phyloP scores from a whole-genome alignment of 2,888 invertebrate species.

The Aleiodes leptofemur region DNA sequence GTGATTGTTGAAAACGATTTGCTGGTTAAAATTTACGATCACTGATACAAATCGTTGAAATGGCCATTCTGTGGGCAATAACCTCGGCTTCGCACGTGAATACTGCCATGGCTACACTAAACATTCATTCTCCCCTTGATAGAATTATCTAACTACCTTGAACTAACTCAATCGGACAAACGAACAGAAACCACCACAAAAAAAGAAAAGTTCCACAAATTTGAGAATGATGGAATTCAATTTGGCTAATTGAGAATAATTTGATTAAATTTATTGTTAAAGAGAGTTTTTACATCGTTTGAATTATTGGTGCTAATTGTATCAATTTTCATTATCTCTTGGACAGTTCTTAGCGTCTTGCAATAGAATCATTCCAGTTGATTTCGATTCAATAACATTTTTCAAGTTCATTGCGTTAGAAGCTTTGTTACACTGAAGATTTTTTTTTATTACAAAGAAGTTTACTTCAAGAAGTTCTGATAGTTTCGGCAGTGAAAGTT shows the following conservation, averaged over 20 bases:
- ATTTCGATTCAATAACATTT: no score
- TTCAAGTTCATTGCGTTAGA: no score
- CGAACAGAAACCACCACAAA: not conserved
- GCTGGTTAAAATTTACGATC: slow-evolving; percentile 55
- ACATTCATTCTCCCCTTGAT: slow-evolving; percentile 24
- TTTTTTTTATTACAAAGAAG: no score
- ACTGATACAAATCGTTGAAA: slow-evolving; percentile 56
- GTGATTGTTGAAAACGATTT: slow-evolving; percentile 50
- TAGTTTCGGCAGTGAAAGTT: no score
- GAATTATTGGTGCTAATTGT: no score
- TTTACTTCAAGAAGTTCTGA: no score
- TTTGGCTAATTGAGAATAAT: not conserved
- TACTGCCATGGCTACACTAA: slow-evolving; percentile 23
- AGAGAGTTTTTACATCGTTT: no score
- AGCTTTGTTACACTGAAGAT: no score
- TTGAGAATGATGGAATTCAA: not conserved
- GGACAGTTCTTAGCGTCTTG: no score
- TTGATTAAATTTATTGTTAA: no score
- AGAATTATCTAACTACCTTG: slow-evolving; percentile 27
- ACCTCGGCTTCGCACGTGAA: slow-evolving; percentile 46
- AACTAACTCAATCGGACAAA: not conserved
- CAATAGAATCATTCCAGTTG: no score
- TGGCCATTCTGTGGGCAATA: slow-evolving; percentile 39
- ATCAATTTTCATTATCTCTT: no score
- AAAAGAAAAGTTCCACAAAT: not conserved